Conservation (phyloP, 1,140 invertebrate genomes). For the Leptinotarsa lineolata region DNA sequence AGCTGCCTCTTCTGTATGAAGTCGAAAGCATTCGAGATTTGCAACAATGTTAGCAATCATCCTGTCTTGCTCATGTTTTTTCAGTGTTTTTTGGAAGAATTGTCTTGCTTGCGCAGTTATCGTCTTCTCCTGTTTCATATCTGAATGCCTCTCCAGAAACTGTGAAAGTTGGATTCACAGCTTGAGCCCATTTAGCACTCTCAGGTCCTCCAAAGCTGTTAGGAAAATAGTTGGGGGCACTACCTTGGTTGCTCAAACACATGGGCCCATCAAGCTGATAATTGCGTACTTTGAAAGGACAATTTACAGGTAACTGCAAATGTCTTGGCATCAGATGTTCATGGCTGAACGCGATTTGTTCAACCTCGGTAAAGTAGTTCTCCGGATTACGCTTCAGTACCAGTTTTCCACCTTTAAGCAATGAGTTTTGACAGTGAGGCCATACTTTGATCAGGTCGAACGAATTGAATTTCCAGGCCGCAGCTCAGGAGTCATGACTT, state of each 20-base stretch:
- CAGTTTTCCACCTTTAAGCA: slow-evolving; percentile 83
- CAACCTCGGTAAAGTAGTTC: slow-evolving; percentile 87
- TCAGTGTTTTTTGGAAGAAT: slow-evolving; percentile 84
- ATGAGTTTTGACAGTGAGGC: slow-evolving; percentile 78
- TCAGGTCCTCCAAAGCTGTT: slow-evolving; percentile 82
- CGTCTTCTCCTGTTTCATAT: slow-evolving; percentile 82
- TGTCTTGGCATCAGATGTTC: slow-evolving; percentile 85
- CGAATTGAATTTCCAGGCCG: slow-evolving; percentile 72
- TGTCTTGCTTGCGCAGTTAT: slow-evolving; percentile 81
- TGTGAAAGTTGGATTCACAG: slow-evolving; percentile 61
- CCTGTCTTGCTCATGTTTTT: slow-evolving; percentile 71
- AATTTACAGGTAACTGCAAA: slow-evolving; percentile 88
- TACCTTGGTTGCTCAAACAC: slow-evolving; percentile 64
- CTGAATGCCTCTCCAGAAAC: slow-evolving; percentile 65
- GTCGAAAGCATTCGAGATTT: slow-evolving; percentile 73
- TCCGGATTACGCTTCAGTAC: slow-evolving; percentile 80
- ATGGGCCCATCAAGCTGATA: slow-evolving; percentile 82
- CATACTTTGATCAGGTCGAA: slow-evolving; percentile 88
- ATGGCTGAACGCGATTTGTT: slow-evolving; percentile 87
- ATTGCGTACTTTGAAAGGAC: slow-evolving; percentile 73
- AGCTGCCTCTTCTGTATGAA: slow-evolving; percentile 86
- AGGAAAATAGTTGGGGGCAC: slow-evolving; percentile 86
- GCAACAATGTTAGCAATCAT: slow-evolving; percentile 81
- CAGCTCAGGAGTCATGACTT: slow-evolving; percentile 71
- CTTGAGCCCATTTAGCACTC: slow-evolving; percentile 59